Evolutionary conservation across 2,113 vertebrate genomes (phyloP).

Genomic region (Stercorarius parasiticus): DNA sequence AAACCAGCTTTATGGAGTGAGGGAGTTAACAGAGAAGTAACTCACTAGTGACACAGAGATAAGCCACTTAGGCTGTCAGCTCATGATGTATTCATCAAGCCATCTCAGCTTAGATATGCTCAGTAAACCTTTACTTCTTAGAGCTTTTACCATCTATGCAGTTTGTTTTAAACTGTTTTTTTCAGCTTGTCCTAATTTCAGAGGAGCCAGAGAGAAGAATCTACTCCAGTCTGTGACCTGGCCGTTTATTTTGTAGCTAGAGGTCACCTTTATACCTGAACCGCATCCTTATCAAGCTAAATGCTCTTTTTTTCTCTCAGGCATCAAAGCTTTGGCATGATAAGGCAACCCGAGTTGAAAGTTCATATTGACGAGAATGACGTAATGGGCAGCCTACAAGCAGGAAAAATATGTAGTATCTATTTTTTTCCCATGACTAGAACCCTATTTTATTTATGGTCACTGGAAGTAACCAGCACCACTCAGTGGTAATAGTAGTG

Average conservation of each 20-base stretch:
- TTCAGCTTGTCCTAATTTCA: background rate
- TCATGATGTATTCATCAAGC: background rate
- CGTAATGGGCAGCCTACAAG: background rate
- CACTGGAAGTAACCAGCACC: conserved; percentile 17
- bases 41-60: background rate
- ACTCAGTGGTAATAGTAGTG: background rate
- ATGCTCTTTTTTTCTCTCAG: background rate
- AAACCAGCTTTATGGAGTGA: background rate
- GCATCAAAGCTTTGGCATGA: background rate
- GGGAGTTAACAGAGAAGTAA: background rate
- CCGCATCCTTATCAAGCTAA: background rate
- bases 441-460: background rate
- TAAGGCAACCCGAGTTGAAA: background rate
- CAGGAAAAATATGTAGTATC: background rate
- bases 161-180: background rate
- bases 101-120: conserved; percentile 1
- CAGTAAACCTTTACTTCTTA: background rate
- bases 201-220: background rate
- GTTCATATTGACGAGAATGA: background rate
- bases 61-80: background rate
- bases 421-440: background rate
- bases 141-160: background rate
- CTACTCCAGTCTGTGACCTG: background rate
- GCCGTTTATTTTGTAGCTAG: background rate
- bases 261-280: conserved; percentile 7